These are phyloP conservation scores for Cuculus canorus DNA, from an alignment of 2,797 vertebrate genomes.

Conservation along the genomic window DNA sequence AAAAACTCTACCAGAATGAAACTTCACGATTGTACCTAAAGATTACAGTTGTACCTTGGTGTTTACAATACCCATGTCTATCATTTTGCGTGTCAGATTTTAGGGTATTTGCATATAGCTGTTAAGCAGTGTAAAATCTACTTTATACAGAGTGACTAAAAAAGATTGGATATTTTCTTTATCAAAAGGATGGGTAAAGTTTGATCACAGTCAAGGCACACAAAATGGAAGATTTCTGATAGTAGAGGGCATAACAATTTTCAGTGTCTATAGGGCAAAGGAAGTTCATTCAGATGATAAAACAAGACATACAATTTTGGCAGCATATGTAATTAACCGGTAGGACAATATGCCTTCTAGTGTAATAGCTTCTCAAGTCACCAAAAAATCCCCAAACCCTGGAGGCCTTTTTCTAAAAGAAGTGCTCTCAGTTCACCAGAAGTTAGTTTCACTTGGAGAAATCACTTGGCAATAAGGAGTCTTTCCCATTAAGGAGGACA, in stretches of 20 bases:
- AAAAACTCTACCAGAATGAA: neutral
- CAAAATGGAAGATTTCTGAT: neutral
- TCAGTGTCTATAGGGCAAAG: neutral
- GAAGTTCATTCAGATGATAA: neutral
- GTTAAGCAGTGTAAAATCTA: neutral
- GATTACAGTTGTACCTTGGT: neutral
- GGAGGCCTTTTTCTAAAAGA: neutral
- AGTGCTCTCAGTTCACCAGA: neutral
- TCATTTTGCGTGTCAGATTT: neutral
- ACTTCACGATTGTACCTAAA: fast-evolving
- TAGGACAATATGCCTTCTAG: neutral
- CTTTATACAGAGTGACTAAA: neutral
- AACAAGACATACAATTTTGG: neutral
- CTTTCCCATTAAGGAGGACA: neutral
- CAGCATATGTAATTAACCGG: neutral
- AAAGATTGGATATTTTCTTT: neutral
- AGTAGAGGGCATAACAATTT: neutral
- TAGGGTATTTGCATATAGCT: neutral
- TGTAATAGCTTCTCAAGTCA: neutral
- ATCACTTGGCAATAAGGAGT: neutral
- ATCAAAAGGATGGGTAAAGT: neutral
- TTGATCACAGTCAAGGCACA: neutral
- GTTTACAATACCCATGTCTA: fast-evolving
- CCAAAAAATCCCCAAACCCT: neutral
- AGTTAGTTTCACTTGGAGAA: neutral